Evolutionary conservation across 1,140 invertebrate genomes (phyloP).

Genomic region (Dendrolimus kikuchii): DNA sequence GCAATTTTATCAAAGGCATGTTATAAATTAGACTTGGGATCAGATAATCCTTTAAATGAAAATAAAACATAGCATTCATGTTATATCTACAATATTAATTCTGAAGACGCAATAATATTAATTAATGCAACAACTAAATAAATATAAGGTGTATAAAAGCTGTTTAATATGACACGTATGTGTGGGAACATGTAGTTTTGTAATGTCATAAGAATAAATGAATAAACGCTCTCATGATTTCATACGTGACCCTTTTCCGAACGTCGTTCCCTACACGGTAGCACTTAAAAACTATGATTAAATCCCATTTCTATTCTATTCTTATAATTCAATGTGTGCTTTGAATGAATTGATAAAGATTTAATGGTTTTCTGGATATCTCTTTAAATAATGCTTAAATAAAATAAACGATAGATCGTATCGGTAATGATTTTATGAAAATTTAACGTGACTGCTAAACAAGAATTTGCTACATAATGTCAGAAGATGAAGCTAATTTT

Average conservation of each 20-base stretch:
- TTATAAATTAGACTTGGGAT: conserved; percentile 46
- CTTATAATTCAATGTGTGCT: conserved; percentile 40
- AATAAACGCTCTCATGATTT: conserved; percentile 22
- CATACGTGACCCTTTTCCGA: conserved; percentile 47
- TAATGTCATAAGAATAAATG: conserved; percentile 16
- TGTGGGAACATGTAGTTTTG: conserved; percentile 11
- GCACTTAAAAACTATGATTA: conserved; percentile 32
- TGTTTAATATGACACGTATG: conserved; percentile 1
- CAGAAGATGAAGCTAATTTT: no score
- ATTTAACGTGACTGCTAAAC: no score
- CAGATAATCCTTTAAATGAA: conserved; percentile 7
- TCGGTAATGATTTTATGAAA: no score
- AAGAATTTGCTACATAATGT: no score
- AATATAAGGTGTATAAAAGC: conserved; percentile 7
- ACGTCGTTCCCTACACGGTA: conserved; percentile 39
- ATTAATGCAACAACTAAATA: not conserved
- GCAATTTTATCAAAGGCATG: conserved; percentile 29
- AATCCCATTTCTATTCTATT: conserved; percentile 48
- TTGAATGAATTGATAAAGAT: conserved; percentile 44
- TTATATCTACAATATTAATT: not conserved
- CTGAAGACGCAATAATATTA: not conserved
- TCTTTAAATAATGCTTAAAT: not conserved
- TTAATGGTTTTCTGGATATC: conserved; percentile 41
- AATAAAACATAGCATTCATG: not conserved
- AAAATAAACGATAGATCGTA: no score